phyloP scores from a whole-genome alignment of 2,888 invertebrate genomes.

The Lamproptera curius region DNA sequence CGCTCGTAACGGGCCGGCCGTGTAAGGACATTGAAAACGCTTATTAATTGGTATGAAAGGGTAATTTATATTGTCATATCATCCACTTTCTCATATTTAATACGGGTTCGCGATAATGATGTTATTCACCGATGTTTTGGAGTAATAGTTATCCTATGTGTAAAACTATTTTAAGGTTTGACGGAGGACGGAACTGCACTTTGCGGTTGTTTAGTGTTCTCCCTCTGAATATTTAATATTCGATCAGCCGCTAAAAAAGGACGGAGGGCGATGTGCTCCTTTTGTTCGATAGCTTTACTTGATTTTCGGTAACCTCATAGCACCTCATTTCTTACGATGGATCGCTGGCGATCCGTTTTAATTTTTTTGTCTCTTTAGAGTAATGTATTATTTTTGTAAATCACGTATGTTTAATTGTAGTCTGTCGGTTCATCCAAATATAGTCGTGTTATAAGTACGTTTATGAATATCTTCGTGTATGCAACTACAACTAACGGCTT shows the following conservation, averaged over 20 bases:
- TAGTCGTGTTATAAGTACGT: constrained; percentile 41
- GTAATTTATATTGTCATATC: constrained; percentile 79
- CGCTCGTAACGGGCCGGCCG: constrained; percentile 65
- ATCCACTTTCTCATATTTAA: constrained; percentile 78
- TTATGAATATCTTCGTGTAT: constrained; percentile 55
- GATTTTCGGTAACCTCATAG: constrained; percentile 62
- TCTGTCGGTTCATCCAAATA: constrained; percentile 50
- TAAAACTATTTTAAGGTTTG: constrained; percentile 71
- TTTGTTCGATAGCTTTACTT: constrained; percentile 63
- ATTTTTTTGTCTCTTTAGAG: constrained; percentile 69
- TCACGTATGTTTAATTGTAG: constrained; percentile 55
- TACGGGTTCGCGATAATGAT: constrained; percentile 79
- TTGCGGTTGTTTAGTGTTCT: constrained; percentile 69
- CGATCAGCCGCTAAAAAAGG: constrained; percentile 55
- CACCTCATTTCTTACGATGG: constrained; percentile 69
- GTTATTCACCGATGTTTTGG: constrained; percentile 76
- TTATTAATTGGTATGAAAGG: constrained; percentile 79
- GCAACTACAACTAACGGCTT: constrained; percentile 74
- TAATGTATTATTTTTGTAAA: constrained; percentile 62
- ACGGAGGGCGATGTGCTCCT: constrained; percentile 45
- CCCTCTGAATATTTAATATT: constrained; percentile 71
- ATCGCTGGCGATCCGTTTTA: constrained; percentile 76
- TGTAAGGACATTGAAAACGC: constrained; percentile 78
- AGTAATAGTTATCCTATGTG: constrained; percentile 71
- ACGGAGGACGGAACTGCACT: constrained; percentile 55